phyloP scores from a whole-genome alignment of 2,797 vertebrate species.

The Diplodus puntazzo region DNA sequence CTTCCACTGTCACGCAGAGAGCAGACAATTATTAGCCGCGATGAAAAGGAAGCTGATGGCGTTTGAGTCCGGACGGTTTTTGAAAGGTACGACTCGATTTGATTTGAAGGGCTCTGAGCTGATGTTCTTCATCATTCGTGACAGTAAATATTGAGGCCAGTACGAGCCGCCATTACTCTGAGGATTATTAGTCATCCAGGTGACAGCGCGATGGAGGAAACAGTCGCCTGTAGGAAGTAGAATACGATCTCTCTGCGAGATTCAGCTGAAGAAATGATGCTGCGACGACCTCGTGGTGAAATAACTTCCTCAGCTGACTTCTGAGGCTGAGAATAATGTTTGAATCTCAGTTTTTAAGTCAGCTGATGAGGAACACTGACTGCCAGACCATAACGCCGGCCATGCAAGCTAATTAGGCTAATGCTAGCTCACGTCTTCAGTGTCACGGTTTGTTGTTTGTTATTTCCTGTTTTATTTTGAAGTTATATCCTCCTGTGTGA shows the following conservation, averaged over 20 bases:
- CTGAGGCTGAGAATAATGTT: neutral
- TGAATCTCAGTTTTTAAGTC: neutral
- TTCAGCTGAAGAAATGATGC: neutral
- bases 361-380: too few relatives aligned
- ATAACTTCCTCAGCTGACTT: neutral
- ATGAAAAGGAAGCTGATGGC: constrained; percentile 24
- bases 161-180: constrained; percentile 15
- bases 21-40: constrained; percentile 49
- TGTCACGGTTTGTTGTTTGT: too few relatives aligned
- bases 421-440: too few relatives aligned
- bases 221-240: too few relatives aligned
- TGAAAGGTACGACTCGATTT: constrained; percentile 7
- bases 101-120: constrained; percentile 32
- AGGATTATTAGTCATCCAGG: constrained; percentile 24
- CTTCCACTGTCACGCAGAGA: constrained; percentile 38
- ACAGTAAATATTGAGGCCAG: constrained; percentile 26
- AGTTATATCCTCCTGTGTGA: too few relatives aligned
- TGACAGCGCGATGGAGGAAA: constrained; percentile 1
- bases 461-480: too few relatives aligned
- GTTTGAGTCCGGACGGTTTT: constrained; percentile 25
- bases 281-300: neutral
- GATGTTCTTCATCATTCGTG: constrained; percentile 22
- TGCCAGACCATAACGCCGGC: too few relatives aligned
- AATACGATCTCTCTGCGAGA: neutral
- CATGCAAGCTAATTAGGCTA: too few relatives aligned